phyloP scores from a whole-genome alignment of 1,140 invertebrate species.

The Lepidurus apus region DNA sequence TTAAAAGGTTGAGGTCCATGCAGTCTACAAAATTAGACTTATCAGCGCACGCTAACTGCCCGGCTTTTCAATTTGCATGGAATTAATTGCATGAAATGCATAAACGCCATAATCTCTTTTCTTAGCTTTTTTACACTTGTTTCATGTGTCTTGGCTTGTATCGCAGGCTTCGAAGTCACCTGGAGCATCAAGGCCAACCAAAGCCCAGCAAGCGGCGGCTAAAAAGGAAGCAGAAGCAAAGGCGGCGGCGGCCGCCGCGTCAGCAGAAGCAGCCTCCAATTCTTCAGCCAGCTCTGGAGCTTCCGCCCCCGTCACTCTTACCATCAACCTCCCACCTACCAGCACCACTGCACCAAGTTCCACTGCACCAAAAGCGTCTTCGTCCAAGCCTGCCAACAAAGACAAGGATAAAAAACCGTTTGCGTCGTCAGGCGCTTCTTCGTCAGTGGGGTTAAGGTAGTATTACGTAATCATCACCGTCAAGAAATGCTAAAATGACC shows the following conservation, averaged over 20 bases:
- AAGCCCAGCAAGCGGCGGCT: slow-evolving; percentile 28
- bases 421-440: slow-evolving; percentile 45
- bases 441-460: slow-evolving; percentile 39
- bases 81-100: background rate
- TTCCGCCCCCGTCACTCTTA: slow-evolving; percentile 29
- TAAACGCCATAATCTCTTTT: background rate
- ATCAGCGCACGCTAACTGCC: background rate
- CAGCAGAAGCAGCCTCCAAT: slow-evolving; percentile 36
- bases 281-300: slow-evolving; percentile 32
- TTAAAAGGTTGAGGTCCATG: background rate
- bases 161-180: slow-evolving; percentile 31
- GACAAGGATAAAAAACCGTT: slow-evolving; percentile 58
- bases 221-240: slow-evolving; percentile 33
- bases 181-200: slow-evolving; percentile 29
- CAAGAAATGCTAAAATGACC: too few species aligned
- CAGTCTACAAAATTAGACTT: background rate
- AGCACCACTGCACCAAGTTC: slow-evolving; percentile 27
- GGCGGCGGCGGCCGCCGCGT: slow-evolving; percentile 35
- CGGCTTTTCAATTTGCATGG: background rate
- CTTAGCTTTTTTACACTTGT: too few species aligned
- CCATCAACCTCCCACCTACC: slow-evolving; percentile 35
- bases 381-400: slow-evolving; percentile 47
- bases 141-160: too few species aligned
- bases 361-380: slow-evolving; percentile 34
- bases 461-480: background rate